Base-by-base conservation (phyloP, 2,888 invertebrate genomes). In the Platerodrilus igneus region DNA sequence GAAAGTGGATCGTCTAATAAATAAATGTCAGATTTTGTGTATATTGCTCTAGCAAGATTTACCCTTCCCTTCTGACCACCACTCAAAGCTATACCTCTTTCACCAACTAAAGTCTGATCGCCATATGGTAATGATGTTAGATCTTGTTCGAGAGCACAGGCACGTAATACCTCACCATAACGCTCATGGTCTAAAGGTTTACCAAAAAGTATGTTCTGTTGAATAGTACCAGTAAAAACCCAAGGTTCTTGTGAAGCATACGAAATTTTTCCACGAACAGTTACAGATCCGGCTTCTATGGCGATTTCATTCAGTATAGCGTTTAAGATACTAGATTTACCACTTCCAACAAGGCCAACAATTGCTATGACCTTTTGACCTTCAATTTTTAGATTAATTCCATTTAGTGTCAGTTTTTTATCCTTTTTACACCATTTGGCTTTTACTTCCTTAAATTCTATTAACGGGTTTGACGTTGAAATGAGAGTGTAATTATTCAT, bases 181-280 rank as follows among this genome's bases (percentile, higher is more conserved):
- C 74, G 70, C 9, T 69, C 58, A 39, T 72, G 68, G 45, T 79
- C 73, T 53, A 74, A 80, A 0, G 74, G 70, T 47, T 76, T 71
- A 0, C 87, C 89, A 62, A 91, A 89, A 7, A 86, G 67, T 44
- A 91, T 84, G 59, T 91, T 91, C 55, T 87, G 81, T 25, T 80
- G 72, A 2, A 91, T 75, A 1, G 81, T 79, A 1, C 78, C 79
- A 0, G 78, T 74, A 51, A 83, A 83, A 2, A 83, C 64, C 89
- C 90, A 91, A 0, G 90, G 80, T 53, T 88, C 83, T 66, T 89
- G 88, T 29, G 84, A 77, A 2, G 83, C 81, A 60, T 86, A 90
- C 0, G 81, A 73, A n/a, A 82, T 57, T 2, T 66, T 68, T 3
- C 87, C 87, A 1, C 73, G 73, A 9, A 84, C 64, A 2, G 73